Base-by-base conservation (phyloP, 2,113 vertebrate species). In the Cephalopholis sonnerati region DNA sequence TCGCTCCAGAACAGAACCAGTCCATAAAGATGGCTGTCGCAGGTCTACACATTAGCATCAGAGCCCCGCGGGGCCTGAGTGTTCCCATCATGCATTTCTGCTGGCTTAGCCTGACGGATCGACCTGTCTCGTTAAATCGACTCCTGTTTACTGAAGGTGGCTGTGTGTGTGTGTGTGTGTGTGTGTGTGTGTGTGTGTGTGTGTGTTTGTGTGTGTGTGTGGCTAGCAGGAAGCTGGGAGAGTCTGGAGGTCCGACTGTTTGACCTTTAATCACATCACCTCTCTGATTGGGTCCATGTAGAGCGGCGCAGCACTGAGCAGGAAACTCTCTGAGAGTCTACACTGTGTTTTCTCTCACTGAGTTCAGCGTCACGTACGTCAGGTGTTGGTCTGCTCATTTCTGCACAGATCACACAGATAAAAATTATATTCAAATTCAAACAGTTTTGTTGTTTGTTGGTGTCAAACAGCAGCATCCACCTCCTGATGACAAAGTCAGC, bases 101-200 rank as follows among this genome's bases (percentile, higher is more conserved):
- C 67, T 70, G 64, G 54, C 77, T 82, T 74, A 82, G 80, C 50
- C 84, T 73, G 72, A 92, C 66, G 63, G 63, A 92, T 86, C 66
- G 69, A 78, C 82, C 84, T 57, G 83, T 84, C 87, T 90, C 61
- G 82, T 91, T 91, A 89, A 80, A 65, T 85, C 74, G 91, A 93
- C 83, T 89, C 62, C 59, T 55, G 41, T 73, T 70, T 55, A 32
- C 58, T 32, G 58, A 32, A 58, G 48, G 25, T 59, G 27, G 53
- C 22, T 27, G 39, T 74, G 32, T 80, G 41, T 72, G 65, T 54
- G 70, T 82, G 59, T 46, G 51, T 59, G 70, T 68, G 46, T 69
- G 25, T 83, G 44, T 81, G 50, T 64, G 44, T 69, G 50, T 50
- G 39, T 77, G 25, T 77, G 39, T 76, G 65, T 66, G 70, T 81